Conservation (phyloP, 2,113 vertebrate genomes). For the Hoplias malabaricus region DNA sequence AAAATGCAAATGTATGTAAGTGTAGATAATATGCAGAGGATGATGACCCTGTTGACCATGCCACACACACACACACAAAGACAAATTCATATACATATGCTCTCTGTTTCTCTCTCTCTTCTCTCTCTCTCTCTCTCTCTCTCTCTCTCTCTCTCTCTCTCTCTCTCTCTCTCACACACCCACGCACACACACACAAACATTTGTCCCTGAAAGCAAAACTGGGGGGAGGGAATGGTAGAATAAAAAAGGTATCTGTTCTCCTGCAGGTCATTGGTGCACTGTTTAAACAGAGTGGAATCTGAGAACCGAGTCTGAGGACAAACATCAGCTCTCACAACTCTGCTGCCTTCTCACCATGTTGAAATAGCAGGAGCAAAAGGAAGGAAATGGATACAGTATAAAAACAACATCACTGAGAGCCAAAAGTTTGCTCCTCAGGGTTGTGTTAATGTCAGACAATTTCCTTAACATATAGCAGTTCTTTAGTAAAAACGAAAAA, state of each 20-base stretch:
- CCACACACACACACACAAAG: neutral
- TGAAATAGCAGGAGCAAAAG: conserved; percentile 57
- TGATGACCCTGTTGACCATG: neutral
- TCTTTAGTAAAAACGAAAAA: no score
- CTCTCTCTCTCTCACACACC: conserved; percentile 84
- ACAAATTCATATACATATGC: conserved; percentile 28
- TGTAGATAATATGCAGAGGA: neutral
- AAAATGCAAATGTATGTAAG: no score
- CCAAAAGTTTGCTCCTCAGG: conserved; percentile 30
- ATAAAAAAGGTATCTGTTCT: conserved; percentile 75
- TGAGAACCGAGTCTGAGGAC: conserved; percentile 74
- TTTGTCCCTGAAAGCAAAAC: conserved; percentile 49
- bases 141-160: no score
- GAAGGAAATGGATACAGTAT: conserved; percentile 65
- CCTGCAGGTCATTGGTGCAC: conserved; percentile 70
- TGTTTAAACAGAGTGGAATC: conserved; percentile 73
- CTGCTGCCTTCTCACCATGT: conserved; percentile 58
- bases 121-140: conserved; percentile 70
- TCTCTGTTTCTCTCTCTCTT: no score
- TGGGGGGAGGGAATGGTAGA: conserved; percentile 50
- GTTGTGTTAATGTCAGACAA: conserved; percentile 61
- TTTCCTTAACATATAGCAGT: conserved; percentile 38
- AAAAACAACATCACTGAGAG: conserved; percentile 57
- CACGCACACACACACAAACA: conserved; percentile 49
- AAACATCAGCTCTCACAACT: conserved; percentile 71